Base-by-base conservation (phyloP, 2,113 vertebrate genomes). In the Tyrannus savana region DNA sequence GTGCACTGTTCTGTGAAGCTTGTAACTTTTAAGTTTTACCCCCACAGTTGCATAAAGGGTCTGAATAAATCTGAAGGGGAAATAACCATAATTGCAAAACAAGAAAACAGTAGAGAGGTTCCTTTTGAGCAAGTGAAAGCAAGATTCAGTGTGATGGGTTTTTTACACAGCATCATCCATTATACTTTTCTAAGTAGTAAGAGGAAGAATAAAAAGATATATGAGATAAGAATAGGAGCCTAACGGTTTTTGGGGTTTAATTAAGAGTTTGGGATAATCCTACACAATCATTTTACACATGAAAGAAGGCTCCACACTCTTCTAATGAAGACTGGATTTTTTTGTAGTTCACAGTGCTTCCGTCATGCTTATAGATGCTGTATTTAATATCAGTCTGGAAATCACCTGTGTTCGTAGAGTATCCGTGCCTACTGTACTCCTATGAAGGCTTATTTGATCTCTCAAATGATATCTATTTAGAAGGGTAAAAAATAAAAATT, bases 241-340 rank as follows among this genome's bases (percentile, higher is more conserved):
- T 30, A 33, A 19, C 53, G 15, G 50, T 52, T 86, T 74, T 71
- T 46, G n/a, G 68, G 33, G 11, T 55, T 72, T 71, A 66, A 74
- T 71, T 93, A 35, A 47, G 33, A 47, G 11, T 55, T 91, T 24
- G 22, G 10, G 14, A 52, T 47, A 67, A 89, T 33, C 35, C 19
- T 66, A 67, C 22, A 55, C 14, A 69, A 35, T n/a, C 2, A 67
- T 87, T 93, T 84, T 71, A 63, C 8, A 35, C 13, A 19, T 17
- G 42, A 83, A 80, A 90, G 17, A 73, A 66, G 2, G 11, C 18
- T 90, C 8, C 23, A 64, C 5, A 9, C 3, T n/a, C 37, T 67
- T 87, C 27, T 58, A 52, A 56, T 30, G 15, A 73, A 52, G 18
- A 59, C 12, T 0, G 0, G 1, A 6, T 0, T 11, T 81, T 81